Conservation (phyloP, 2,797 vertebrate species). For the Cossypha niveicapilla region DNA sequence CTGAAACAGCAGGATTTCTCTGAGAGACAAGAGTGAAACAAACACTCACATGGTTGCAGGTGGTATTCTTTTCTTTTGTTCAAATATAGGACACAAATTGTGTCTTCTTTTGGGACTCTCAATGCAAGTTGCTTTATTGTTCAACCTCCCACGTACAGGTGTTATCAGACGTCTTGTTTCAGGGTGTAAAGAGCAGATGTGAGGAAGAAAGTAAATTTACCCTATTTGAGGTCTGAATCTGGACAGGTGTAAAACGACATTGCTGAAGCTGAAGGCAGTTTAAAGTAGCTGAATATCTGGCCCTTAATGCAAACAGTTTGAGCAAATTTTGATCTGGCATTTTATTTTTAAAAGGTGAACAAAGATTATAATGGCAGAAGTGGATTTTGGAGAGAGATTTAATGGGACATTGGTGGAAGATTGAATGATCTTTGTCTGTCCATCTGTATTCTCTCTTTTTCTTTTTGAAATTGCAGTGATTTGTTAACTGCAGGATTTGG, state of each 20-base stretch:
- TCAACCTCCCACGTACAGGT: not conserved
- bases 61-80: not conserved
- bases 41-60: not conserved
- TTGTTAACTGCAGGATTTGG: constrained; percentile 45
- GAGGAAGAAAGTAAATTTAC: not conserved
- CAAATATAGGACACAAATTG: not conserved
- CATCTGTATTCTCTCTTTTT: not conserved
- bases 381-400: not conserved
- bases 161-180: not conserved
- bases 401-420: not conserved
- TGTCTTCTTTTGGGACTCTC: not conserved
- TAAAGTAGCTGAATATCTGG: not conserved
- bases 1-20: not conserved
- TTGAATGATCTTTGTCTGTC: constrained; percentile 35
- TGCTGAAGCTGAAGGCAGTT: not conserved
- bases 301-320: not conserved
- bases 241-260: not conserved
- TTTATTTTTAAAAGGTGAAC: not conserved
- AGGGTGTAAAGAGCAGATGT: not conserved
- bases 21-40: not conserved
- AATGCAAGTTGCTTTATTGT: not conserved
- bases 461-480: constrained; percentile 15
- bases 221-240: not conserved
- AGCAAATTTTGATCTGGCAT: not conserved
- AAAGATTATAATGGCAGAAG: not conserved